phyloP scores from a whole-genome alignment of 2,797 vertebrate species.

The Apogon hyalosoma region DNA sequence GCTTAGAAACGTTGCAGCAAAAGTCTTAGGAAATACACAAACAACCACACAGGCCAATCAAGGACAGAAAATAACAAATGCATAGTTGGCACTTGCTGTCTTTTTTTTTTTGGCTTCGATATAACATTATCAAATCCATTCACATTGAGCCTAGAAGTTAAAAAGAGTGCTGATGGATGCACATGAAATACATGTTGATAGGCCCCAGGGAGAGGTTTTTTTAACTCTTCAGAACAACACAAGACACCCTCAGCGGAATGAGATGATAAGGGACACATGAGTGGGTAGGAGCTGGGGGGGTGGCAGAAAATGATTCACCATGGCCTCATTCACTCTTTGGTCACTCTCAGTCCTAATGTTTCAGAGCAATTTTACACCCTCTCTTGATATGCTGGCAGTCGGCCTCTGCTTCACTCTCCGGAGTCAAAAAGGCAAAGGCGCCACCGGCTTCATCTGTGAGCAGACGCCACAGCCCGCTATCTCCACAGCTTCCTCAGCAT shows the following conservation, averaged over 20 bases:
- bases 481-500: slow-evolving; percentile 25
- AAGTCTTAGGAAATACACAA: not conserved
- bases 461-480: slow-evolving; percentile 7
- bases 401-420: slow-evolving; percentile 27
- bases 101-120: slow-evolving; percentile 21
- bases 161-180: slow-evolving; percentile 58
- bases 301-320: slow-evolving; percentile 63
- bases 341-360: slow-evolving; percentile 64
- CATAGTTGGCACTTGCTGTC: slow-evolving; percentile 14
- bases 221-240: slow-evolving; percentile 48
- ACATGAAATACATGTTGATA: slow-evolving; percentile 64
- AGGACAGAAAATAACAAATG: slow-evolving; percentile 3
- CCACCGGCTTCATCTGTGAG: slow-evolving; percentile 24
- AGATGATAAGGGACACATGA: slow-evolving; percentile 68
- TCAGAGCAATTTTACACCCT: slow-evolving; percentile 65
- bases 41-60: not conserved
- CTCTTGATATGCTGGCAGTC: slow-evolving; percentile 55
- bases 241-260: slow-evolving; percentile 50
- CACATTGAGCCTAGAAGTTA: slow-evolving; percentile 40
- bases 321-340: slow-evolving; percentile 64
- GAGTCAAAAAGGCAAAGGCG: slow-evolving; percentile 47
- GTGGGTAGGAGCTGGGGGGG: slow-evolving; percentile 63
- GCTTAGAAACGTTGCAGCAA: not conserved
- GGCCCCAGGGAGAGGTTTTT: slow-evolving; percentile 44
- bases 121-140: slow-evolving; percentile 54